Evolutionary conservation across 2,797 vertebrate genomes (phyloP).

Genomic region (Cossypha caffra): DNA sequence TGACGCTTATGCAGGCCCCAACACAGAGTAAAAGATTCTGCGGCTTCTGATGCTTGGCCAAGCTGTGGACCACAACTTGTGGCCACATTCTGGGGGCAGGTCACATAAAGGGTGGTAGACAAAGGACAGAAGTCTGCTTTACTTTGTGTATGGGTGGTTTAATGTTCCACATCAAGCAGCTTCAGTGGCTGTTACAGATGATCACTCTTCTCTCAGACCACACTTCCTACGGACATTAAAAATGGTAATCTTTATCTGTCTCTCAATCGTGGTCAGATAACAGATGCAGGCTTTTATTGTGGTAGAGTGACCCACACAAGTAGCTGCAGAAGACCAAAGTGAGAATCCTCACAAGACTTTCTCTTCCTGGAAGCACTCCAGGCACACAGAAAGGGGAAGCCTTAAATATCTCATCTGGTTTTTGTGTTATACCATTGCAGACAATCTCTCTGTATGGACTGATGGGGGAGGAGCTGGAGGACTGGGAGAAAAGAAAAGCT

Average conservation of each 20-base stretch:
- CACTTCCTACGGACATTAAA: neutral
- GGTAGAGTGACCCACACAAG: neutral
- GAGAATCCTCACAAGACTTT: neutral
- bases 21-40: neutral
- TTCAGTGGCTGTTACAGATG: neutral
- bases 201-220: neutral
- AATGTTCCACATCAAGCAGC: neutral
- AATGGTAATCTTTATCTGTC: neutral
- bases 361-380: neutral
- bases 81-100: neutral
- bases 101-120: neutral
- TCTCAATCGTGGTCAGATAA: neutral
- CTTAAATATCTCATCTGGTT: neutral
- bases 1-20: fast-evolving
- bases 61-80: neutral
- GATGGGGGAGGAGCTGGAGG: neutral
- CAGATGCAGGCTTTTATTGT: neutral
- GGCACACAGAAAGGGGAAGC: neutral
- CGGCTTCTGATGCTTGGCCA: neutral
- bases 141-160: neutral
- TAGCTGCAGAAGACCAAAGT: neutral
- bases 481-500: neutral
- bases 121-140: neutral
- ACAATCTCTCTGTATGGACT: neutral
- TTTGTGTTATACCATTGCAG: neutral